A percentile compares a stretch with the other conserved stretches of the same genome.
Conservation (phyloP, 1,140 invertebrate genomes). For the Colletes latitarsis region DNA sequence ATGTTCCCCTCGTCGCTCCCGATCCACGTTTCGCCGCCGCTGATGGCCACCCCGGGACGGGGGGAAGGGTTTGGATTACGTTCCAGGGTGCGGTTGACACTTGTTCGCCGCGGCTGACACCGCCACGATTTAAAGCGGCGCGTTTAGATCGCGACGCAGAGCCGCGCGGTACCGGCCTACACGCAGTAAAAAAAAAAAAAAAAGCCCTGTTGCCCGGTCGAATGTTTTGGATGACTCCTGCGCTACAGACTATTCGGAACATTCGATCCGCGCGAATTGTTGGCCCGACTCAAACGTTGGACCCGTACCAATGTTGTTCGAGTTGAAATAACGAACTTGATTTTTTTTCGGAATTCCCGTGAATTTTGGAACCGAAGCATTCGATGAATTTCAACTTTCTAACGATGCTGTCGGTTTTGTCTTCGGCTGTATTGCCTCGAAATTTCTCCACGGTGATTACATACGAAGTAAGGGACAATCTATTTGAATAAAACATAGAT, state of each 20-base stretch:
- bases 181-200: not conserved
- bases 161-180: not conserved
- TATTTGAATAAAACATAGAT: not conserved
- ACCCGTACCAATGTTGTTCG: not conserved
- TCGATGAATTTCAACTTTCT: no score
- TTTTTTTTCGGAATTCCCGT: not conserved
- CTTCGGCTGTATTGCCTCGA: no score
- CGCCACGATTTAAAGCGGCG: slow-evolving; percentile 44
- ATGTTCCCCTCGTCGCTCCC: slow-evolving; percentile 23
- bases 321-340: slow-evolving; percentile 17
- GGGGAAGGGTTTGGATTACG: slow-evolving; percentile 36
- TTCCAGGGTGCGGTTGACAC: slow-evolving; percentile 43
- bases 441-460: no score
- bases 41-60: slow-evolving; percentile 13
- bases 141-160: slow-evolving; percentile 22
- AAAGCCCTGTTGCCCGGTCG: not conserved
- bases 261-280: slow-evolving; percentile 33
- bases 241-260: slow-evolving; percentile 32
- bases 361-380: no score
- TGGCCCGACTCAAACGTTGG: slow-evolving; percentile 6
- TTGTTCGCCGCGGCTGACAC: slow-evolving; percentile 33
- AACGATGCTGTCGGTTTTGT: no score
- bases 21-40: slow-evolving; percentile 23
- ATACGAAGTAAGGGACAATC: no score
- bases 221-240: not conserved